phyloP scores from a whole-genome alignment of 2,113 vertebrate species.

The Chroicocephalus ridibundus region DNA sequence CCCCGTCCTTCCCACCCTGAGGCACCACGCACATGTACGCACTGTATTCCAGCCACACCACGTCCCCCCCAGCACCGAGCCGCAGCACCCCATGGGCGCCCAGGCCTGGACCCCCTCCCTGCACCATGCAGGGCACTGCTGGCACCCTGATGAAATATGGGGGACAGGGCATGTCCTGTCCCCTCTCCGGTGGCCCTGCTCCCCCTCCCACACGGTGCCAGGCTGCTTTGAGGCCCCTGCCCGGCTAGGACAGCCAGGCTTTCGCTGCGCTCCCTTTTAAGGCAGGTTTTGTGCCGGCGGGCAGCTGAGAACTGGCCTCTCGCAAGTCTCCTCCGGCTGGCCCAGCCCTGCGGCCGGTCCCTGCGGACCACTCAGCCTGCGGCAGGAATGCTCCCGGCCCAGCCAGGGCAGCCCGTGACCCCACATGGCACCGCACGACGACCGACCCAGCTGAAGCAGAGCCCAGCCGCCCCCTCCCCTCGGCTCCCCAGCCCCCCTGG shows the following conservation, averaged over 20 bases:
- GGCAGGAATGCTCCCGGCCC: not conserved
- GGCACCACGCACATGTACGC: not conserved
- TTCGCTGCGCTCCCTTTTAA: slow-evolving; percentile 35
- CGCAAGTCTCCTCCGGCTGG: not conserved
- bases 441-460: not conserved
- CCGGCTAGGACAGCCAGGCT: not conserved
- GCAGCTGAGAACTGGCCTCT: not conserved
- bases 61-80: accelerated
- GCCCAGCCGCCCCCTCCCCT: not conserved
- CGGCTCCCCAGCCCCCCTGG: accelerated
- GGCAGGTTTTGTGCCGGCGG: not conserved
- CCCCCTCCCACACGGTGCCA: not conserved
- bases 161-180: not conserved
- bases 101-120: not conserved
- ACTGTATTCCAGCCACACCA: accelerated
- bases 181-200: not conserved
- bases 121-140: accelerated
- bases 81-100: accelerated
- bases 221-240: not conserved
- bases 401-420: not conserved
- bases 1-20: not conserved
- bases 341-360: not conserved
- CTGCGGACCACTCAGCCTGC: not conserved
- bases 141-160: not conserved
- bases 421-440: accelerated